Percentiles rank a stretch among this genome's conserved stretches.
Evolutionary conservation across 2,888 invertebrate genomes (phyloP).

Genomic region (Tubulanus polymorphus): DNA sequence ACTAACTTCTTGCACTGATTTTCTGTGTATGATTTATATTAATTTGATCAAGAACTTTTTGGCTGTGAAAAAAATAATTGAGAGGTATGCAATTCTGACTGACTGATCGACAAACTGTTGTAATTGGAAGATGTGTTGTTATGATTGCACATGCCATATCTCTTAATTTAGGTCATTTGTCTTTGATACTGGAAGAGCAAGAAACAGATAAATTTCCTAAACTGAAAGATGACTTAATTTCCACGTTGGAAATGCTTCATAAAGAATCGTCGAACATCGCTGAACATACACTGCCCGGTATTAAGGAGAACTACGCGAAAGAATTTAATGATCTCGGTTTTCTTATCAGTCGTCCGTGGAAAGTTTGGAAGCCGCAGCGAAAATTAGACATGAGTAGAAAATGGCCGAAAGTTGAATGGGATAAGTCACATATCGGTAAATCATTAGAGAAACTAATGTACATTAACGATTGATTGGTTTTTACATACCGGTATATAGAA

Average conservation of each 20-base stretch:
- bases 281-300: background rate
- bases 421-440: too few species aligned
- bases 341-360: background rate
- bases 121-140: too few species aligned
- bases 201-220: background rate
- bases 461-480: too few species aligned
- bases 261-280: background rate
- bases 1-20: too few species aligned
- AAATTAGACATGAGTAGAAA: background rate
- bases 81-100: too few species aligned
- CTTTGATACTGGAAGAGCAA: background rate
- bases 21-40: too few species aligned
- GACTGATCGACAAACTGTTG: too few species aligned
- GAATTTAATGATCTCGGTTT: background rate
- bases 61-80: too few species aligned
- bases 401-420: background rate
- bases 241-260: background rate
- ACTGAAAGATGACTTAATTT: background rate
- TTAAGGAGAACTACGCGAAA: constrained; percentile 1
- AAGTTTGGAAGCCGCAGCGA: background rate
- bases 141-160: too few species aligned
- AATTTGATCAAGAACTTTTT: too few species aligned
- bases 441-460: too few species aligned
- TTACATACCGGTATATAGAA: too few species aligned
- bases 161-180: background rate